Conservation (phyloP, 2,888 invertebrate genomes). For the Andrena camellia region DNA sequence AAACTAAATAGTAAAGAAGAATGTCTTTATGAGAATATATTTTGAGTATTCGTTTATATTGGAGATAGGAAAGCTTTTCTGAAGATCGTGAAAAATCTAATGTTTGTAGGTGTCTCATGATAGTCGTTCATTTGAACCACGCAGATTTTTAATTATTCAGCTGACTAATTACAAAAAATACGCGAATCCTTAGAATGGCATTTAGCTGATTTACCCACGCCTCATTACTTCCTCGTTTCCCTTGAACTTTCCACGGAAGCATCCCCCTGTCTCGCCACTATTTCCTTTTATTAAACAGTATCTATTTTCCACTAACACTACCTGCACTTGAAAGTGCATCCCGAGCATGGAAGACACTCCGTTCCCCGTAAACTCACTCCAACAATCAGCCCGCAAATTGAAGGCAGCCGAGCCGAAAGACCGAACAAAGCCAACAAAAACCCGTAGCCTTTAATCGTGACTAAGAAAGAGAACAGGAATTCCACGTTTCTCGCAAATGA, state of each 20-base stretch:
- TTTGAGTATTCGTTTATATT: no score
- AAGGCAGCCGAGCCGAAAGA: not conserved
- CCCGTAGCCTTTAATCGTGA: slow-evolving; percentile 22
- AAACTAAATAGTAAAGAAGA: no score
- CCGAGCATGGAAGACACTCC: not conserved
- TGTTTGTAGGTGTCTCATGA: no score
- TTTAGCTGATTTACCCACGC: no score
- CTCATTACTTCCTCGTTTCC: no score
- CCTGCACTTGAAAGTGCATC: not conserved
- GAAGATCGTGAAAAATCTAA: not conserved
- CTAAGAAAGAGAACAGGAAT: slow-evolving; percentile 26
- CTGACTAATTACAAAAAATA: no score
- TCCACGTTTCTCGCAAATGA: slow-evolving; percentile 42
- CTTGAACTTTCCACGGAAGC: no score
- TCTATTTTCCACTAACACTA: not conserved
- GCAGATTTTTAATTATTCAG: no score
- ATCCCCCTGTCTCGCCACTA: not conserved
- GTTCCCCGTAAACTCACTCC: not conserved
- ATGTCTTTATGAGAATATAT: no score
- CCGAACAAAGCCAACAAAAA: not conserved
- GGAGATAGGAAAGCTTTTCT: not conserved
- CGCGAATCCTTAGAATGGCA: no score
- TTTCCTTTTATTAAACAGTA: not conserved
- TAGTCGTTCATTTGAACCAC: no score
- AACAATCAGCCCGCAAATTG: not conserved